Conservation (phyloP, 2,888 invertebrate genomes). For the Colletes collaris region DNA sequence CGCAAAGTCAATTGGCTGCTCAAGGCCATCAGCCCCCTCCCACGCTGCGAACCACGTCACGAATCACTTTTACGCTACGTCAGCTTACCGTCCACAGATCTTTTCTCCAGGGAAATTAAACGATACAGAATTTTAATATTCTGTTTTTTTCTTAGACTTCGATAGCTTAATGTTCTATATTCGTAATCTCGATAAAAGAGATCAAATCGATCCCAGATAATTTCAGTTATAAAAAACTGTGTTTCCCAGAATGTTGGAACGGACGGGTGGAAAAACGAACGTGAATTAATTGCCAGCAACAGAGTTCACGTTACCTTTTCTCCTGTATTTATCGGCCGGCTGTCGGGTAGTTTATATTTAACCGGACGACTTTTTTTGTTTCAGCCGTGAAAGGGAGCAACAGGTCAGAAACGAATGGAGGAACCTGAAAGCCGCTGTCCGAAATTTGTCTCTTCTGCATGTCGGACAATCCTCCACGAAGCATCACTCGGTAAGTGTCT, state of each 20-base stretch:
- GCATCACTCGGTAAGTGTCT: conserved; percentile 74
- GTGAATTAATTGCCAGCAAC: background rate
- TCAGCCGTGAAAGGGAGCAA: conserved; percentile 73
- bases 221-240: too few relatives aligned
- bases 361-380: conserved; percentile 52
- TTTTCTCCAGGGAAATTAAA: too few relatives aligned
- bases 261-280: background rate
- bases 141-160: too few relatives aligned
- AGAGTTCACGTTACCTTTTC: background rate
- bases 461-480: conserved; percentile 56
- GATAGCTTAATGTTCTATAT: too few relatives aligned
- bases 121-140: too few relatives aligned
- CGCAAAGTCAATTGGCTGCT: too few relatives aligned
- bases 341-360: conserved; percentile 54
- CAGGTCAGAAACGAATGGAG: conserved; percentile 78
- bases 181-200: too few relatives aligned
- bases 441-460: conserved; percentile 75
- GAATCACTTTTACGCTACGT: too few relatives aligned
- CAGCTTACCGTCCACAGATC: too few relatives aligned
- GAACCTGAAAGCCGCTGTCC: conserved; percentile 73
- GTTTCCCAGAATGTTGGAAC: background rate
- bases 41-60: too few relatives aligned
- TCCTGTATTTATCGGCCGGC: background rate
- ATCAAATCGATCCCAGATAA: background rate
- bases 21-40: too few relatives aligned